Evolutionary conservation across 2,113 vertebrate species (phyloP), one percentile per base, ranked within the genome.

Genomic region (Anguilla rostrata): DNA sequence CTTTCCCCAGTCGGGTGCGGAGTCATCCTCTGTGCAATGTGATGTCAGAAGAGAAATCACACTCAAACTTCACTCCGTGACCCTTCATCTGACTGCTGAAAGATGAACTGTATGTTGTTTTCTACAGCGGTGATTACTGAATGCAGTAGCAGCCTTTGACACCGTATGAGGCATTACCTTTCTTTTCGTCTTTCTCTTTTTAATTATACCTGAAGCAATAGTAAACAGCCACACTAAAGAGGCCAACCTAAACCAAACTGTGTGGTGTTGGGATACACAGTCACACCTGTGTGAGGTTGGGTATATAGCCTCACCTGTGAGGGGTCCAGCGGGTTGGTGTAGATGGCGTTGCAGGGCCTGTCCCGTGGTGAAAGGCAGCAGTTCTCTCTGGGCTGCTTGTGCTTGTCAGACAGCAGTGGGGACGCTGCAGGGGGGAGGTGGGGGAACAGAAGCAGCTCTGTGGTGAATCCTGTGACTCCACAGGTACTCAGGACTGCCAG

Each of bases 321-420:
- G 46, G 96, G 94, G 89, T 99, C 98, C 49, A 90, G 93, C 16
- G 97, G 95, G 87, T 94, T 98, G 49, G 98, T 96, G 88, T 97
- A 99, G 92, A 99, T 97, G 94, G 97, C 97, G 90, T 98, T 99
- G 94, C 97, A 98, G 0, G 98, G 98, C 87, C 98, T 96, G 90
- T 99, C 98, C 91, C 97, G 93, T 0, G 98, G 98, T 57, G 98
- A 99, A 87, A 99, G 94, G 93, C 98, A 99, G 82, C 97, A 89
- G 84, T 97, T 99, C 92, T 99, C 98, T 95, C 97, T 94, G 94
- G 97, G 97, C 96, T 99, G 97, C 91, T 99, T 99, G 95, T 99
- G 98, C 95, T 99, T 99, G 93, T 99, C 98, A 87, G 97, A 97
- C 94, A 99, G 91, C 91, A 99, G 95, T 83, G 98, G 98, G 81